These are phyloP conservation scores for Clarias pachynema DNA, from an alignment of 2,797 vertebrate species.

Conservation along the genomic window DNA sequence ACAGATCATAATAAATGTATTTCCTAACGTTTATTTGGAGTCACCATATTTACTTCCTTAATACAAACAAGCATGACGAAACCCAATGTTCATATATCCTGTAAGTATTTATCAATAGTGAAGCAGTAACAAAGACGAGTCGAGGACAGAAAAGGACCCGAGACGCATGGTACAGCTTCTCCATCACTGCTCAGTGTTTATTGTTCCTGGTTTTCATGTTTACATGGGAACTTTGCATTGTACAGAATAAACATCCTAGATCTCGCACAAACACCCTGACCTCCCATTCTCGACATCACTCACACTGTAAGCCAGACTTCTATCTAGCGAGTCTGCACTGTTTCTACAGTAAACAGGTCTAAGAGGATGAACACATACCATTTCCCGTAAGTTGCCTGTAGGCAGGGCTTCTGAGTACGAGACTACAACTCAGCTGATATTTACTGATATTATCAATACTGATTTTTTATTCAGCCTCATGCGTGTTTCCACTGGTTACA, in stretches of 20 bases:
- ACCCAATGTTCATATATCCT: neutral
- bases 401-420: neutral
- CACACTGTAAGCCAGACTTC: neutral
- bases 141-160: neutral
- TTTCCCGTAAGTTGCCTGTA: neutral
- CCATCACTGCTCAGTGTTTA: neutral
- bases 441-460: too few species aligned
- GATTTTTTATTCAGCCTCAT: neutral
- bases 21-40: neutral
- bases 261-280: neutral
- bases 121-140: neutral
- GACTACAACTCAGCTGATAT: too few species aligned
- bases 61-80: neutral
- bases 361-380: neutral
- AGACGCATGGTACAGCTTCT: neutral
- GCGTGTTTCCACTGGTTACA: neutral
- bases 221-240: neutral
- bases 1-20: slow-evolving; percentile 13
- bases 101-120: neutral
- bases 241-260: neutral
- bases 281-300: neutral
- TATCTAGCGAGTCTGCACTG: neutral
- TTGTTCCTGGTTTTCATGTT: neutral
- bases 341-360: neutral
- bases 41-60: neutral